phyloP scores from a whole-genome alignment of 2,797 vertebrate species.

The Anguilla megastoma region DNA sequence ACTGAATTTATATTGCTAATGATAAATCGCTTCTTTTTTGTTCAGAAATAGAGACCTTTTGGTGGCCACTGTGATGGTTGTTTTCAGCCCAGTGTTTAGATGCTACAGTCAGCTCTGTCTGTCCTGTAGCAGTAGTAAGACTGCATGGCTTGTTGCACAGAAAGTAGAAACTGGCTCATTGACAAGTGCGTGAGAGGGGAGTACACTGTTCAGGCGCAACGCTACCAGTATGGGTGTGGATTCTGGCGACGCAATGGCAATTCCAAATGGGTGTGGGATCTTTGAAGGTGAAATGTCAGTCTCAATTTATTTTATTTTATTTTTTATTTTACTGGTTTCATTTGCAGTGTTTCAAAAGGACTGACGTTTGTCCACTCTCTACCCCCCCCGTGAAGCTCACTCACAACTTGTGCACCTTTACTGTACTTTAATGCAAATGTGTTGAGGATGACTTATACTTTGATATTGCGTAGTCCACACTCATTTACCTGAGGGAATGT shows the following conservation, averaged over 20 bases:
- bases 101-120: not conserved
- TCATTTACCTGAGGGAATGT: not conserved
- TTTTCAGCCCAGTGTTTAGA: not conserved
- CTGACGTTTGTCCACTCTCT: not conserved
- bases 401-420: not conserved
- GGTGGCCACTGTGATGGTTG: not conserved
- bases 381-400: not conserved
- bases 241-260: not conserved
- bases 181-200: not conserved
- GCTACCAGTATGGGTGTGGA: not conserved
- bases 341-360: not conserved
- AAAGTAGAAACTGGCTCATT: not conserved
- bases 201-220: not conserved
- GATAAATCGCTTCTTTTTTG: not conserved
- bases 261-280: not conserved
- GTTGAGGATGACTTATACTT: not conserved
- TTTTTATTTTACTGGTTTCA: no score
- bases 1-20: not conserved
- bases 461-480: not conserved
- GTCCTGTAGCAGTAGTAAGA: not conserved
- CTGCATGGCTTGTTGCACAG: not conserved
- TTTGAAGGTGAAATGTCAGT: not conserved
- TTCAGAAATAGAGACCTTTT: not conserved
- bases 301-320: not conserved
- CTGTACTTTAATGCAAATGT: not conserved